Percentiles rank a stretch among this genome's conserved stretches.
phyloP scores from a whole-genome alignment of 2,888 invertebrate genomes.

The Neelides folsomi region DNA sequence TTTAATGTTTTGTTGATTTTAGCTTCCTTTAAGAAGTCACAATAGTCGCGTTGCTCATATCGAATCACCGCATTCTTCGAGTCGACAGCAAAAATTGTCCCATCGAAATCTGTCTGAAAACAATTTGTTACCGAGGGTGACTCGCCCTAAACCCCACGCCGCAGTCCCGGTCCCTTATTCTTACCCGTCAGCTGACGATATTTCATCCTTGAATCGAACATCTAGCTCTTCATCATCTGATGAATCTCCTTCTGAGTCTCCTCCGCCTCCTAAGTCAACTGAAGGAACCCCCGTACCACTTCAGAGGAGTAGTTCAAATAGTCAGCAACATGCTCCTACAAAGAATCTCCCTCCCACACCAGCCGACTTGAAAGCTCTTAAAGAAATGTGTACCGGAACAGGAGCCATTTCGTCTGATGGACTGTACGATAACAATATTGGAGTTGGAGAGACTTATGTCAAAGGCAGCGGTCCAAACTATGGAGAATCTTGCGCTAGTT shows the following conservation, averaged over 20 bases:
- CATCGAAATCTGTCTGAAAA: constrained; percentile 22
- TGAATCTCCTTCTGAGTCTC: constrained; percentile 48
- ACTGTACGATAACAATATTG: constrained; percentile 14
- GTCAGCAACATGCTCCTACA: constrained; percentile 39
- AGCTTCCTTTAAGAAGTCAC: constrained; percentile 13
- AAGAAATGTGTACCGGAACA: constrained; percentile 14
- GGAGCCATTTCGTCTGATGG: constrained; percentile 11
- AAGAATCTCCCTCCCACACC: constrained; percentile 39
- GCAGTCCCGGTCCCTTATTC: constrained; percentile 10
- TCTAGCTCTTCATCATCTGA: constrained; percentile 72
- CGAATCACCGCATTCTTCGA: neutral
- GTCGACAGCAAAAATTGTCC: constrained; percentile 7
- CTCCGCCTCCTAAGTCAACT: constrained; percentile 39
- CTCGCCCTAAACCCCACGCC: constrained; percentile 8
- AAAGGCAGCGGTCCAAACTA: constrained; percentile 9
- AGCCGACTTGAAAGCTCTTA: constrained; percentile 33
- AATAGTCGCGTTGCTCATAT: constrained; percentile 4
- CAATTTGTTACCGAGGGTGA: constrained; percentile 13
- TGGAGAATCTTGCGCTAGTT: constrained; percentile 22
- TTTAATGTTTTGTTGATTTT: neutral
- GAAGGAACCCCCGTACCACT: constrained; percentile 35
- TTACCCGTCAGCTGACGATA: constrained; percentile 68
- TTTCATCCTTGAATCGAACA: constrained; percentile 65
- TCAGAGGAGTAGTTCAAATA: neutral
- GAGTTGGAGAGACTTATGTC: neutral